These are phyloP conservation scores for Dufourea novaeangliae DNA, from an alignment of 1,140 invertebrate species.

Conservation along the genomic window DNA sequence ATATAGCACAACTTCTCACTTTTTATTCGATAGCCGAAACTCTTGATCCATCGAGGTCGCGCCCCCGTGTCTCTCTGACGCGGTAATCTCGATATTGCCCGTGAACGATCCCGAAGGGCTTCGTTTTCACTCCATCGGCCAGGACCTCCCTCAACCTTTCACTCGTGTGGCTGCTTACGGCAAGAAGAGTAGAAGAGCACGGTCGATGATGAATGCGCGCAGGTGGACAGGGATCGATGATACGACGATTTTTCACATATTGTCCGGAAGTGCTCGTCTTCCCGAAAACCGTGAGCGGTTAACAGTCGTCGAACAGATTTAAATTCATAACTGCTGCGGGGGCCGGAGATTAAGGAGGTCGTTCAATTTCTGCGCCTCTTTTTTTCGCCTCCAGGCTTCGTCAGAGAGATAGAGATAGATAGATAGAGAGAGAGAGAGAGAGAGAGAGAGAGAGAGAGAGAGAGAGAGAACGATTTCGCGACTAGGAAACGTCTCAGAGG, in stretches of 20 bases:
- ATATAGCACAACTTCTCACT: no score
- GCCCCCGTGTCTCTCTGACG: no score
- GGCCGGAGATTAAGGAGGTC: conserved; percentile 11
- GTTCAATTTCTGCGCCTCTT: not conserved
- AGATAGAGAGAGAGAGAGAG: no score
- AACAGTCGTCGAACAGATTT: not conserved
- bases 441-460: no score
- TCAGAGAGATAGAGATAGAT: no score
- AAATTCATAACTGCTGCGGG: conserved; percentile 8
- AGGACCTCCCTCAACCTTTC: conserved; percentile 31
- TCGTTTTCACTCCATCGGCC: conserved; percentile 14
- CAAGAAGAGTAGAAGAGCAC: not conserved
- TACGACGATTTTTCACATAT: conserved; percentile 29
- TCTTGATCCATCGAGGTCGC: no score
- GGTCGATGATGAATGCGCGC: conserved; percentile 33
- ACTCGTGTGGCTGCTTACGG: not conserved
- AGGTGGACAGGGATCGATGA: conserved; percentile 35
- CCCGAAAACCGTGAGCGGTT: not conserved
- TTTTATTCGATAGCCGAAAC: no score
- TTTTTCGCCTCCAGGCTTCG: not conserved
- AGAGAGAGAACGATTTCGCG: no score
- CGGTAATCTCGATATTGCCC: not conserved
- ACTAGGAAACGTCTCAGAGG: not conserved
- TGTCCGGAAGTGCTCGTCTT: not conserved
- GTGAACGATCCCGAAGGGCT: not conserved